Evolutionary conservation across 2,113 vertebrate genomes (phyloP).

Genomic region (Hoplias malabaricus): DNA sequence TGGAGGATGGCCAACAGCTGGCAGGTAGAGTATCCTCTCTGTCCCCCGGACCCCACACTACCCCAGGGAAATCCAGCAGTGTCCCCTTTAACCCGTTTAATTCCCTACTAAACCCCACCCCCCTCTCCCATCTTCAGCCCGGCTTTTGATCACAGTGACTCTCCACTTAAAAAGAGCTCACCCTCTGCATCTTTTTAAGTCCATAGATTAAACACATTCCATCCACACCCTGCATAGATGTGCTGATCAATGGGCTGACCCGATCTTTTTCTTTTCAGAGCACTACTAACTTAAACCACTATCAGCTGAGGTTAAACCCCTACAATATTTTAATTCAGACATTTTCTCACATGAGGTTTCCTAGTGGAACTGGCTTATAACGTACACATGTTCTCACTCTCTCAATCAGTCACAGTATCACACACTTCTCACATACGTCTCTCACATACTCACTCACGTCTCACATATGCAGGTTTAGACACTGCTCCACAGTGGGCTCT

Average conservation of each 20-base stretch:
- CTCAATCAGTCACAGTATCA: too few species aligned
- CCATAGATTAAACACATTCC: slow-evolving; percentile 40
- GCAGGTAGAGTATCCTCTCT: slow-evolving; percentile 87
- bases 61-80: slow-evolving; percentile 2
- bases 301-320: too few species aligned
- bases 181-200: slow-evolving; percentile 65
- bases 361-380: too few species aligned
- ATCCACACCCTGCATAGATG: slow-evolving; percentile 43
- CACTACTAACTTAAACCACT: background rate
- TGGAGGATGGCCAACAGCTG: slow-evolving; percentile 87
- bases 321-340: too few species aligned
- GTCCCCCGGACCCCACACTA: slow-evolving; percentile 44
- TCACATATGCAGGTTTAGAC: too few species aligned
- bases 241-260: slow-evolving; percentile 40
- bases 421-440: too few species aligned
- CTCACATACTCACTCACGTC: too few species aligned
- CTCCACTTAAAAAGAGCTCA: slow-evolving; percentile 65
- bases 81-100: slow-evolving; percentile 44
- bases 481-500: too few species aligned
- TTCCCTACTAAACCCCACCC: slow-evolving; percentile 50
- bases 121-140: slow-evolving; percentile 32
- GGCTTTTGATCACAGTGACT: slow-evolving; percentile 35
- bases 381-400: too few species aligned
- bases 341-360: too few species aligned
- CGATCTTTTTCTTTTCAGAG: slow-evolving; percentile 14